Evolutionary conservation across 2,888 invertebrate genomes (phyloP), one percentile per base, ranked within the genome.

Genomic region (Drosophila dives): DNA sequence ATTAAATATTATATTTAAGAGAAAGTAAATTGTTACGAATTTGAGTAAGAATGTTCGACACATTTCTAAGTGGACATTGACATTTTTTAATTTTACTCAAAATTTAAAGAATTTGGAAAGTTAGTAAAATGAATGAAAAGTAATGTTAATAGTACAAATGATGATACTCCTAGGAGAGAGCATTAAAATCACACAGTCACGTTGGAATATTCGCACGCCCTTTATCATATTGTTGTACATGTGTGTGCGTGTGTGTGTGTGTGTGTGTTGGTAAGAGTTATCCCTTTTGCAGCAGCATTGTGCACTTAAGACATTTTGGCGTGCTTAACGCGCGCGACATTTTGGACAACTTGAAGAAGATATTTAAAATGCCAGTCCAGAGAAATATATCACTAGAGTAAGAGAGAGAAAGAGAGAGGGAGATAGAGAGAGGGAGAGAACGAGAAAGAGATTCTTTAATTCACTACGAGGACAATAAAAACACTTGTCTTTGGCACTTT

Each of bases 151-250:
- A 7, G 15, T 34, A 7, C 10, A 20, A 68, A 17, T 12, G 10
- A 10, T 4, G n/a, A 15, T 23, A 56, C 40, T 17, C 26, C 6
- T 0, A 0, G 3, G 29, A 26, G 33, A 80, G 74, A 23, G 83
- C 62, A 87, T 66, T 29, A 40, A 54, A 67, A 79, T 64, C 64
- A 64, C 33, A 59, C 58, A 68, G 66, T 66, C 80, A 83, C 78
- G 60, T 75, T 83, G 55, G 58, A 83, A 84, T 80, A 78, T 86
- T 86, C 80, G 83, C 86, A 82, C 80, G 85, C 82, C 53, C 60
- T 67, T 67, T 66, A 67, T 58, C 76, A 67, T 72, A 72, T 67
- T 75, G 58, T 72, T 63, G 50, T 59, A 38, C 36, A 50, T 15
- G 5, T 36, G 15, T 17, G 29, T 34, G 8, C 15, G 23, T 53